Percentiles rank a stretch among this genome's conserved stretches.
Conservation (phyloP, 2,888 invertebrate genomes). For the Aphrophora alni region DNA sequence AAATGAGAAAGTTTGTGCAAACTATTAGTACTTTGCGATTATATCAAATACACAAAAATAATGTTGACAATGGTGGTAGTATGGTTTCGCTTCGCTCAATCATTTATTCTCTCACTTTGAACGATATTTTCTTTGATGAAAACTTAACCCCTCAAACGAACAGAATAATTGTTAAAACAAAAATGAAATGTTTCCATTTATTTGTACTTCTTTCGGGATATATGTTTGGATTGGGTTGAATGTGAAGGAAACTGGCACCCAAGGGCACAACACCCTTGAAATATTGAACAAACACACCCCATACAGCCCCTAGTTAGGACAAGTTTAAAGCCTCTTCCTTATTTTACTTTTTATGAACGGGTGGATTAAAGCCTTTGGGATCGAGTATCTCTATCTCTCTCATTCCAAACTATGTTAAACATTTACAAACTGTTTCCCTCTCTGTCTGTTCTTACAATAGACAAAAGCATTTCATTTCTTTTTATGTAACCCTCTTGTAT, state of each 20-base stretch:
- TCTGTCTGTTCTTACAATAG: not conserved
- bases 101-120: too few relatives aligned
- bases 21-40: too few relatives aligned
- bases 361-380: slow-evolving; percentile 2
- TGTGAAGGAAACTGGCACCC: not conserved
- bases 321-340: slow-evolving; percentile 2
- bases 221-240: not conserved
- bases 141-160: too few relatives aligned
- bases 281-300: slow-evolving; percentile 9
- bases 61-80: too few relatives aligned
- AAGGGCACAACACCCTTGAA: not conserved
- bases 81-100: too few relatives aligned
- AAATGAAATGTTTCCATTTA: not conserved
- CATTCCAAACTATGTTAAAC: not conserved
- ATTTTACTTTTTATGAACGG: slow-evolving; percentile 5
- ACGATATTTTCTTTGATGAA: too few relatives aligned
- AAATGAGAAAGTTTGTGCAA: too few relatives aligned
- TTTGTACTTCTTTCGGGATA: not conserved
- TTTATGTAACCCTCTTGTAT: not conserved
- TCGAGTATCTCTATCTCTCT: not conserved
- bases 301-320: slow-evolving; percentile 6
- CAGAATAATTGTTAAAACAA: not conserved
- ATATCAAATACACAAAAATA: too few relatives aligned
- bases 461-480: not conserved
- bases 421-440: not conserved